phyloP scores from a whole-genome alignment of 2,888 invertebrate genomes.

The Coelogynopora nodosa region DNA sequence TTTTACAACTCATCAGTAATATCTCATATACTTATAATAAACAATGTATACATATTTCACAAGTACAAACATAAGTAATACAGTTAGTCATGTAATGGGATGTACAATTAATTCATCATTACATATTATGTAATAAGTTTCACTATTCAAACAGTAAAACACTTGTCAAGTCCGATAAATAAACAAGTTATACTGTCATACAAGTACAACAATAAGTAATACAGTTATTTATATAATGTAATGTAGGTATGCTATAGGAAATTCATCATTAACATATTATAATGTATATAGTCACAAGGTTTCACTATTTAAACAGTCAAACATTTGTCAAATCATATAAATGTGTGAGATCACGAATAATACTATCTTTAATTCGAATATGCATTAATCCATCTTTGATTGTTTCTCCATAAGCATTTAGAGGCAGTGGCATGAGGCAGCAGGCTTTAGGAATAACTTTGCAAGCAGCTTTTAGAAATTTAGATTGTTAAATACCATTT shows the following conservation, averaged over 20 bases:
- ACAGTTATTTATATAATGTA: too few relatives aligned
- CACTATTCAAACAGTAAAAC: background rate
- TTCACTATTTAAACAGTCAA: background rate
- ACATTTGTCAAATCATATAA: background rate
- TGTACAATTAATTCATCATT: background rate
- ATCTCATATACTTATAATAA: slow-evolving; percentile 13
- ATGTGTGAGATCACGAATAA: background rate
- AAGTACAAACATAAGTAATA: background rate
- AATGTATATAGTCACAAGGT: background rate
- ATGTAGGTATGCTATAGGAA: too few relatives aligned
- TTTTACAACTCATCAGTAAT: slow-evolving; percentile 26
- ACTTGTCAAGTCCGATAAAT: background rate
- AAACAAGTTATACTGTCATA: too few relatives aligned
- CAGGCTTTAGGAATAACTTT: slow-evolving; percentile 14
- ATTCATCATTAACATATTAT: too few relatives aligned
- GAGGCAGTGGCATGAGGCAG: slow-evolving; percentile 30
- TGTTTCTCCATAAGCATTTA: slow-evolving; percentile 13
- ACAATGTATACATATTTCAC: background rate
- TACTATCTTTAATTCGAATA: slow-evolving; percentile 1
- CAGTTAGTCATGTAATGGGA: background rate
- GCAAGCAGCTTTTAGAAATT: background rate
- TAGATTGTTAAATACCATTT: slow-evolving; percentile 4
- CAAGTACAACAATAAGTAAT: too few relatives aligned
- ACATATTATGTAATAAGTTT: background rate
- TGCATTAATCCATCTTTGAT: background rate